Base-by-base conservation (phyloP, 2,888 invertebrate genomes). In the Chrysomela aeneicollis region DNA sequence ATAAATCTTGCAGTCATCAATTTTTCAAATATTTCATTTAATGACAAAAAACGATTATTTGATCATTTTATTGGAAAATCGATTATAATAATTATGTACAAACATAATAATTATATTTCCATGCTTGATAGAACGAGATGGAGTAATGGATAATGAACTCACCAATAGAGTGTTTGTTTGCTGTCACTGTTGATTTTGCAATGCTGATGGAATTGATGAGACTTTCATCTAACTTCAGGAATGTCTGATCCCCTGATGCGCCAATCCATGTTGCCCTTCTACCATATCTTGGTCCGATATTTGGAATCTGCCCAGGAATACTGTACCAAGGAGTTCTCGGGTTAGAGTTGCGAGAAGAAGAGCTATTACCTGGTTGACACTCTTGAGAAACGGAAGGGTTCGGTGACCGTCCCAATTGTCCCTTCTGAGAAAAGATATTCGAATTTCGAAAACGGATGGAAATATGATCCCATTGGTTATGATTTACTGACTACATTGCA, bases 161-260 rank as follows among this genome's bases (percentile, higher is more conserved):
- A 95, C 95, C 86, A 74, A 97, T 94, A 61, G 90, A 91, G 75
- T 89, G 90, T 78, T 88, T 90, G 80, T 95, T 95, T 9, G 96
- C 94, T 71, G 95, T 92, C 49, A 97, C 92, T 61, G 93, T 94
- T 22, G 96, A 92, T 75, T 92, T 92, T 51, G 93, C 89, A 63
- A 98, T 86, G 76, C 93, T 94, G 71, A 94, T 91, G 0, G 94
- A 92, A 81, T 96, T 97, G 69, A 98, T 94, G n/a, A 96, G 85
- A 1, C 92, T 91, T 82, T 97, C 96, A 72, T 97, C 95, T 59
- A 97, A 90, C 82, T 94, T 94, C 54, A 97, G 87, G 79, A 94
- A 96, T 1, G 98, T 98, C 83, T 95, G 94, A 84, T 98, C 98
- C 0, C 95, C 97, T n/a, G 94, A 93, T 3, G 97, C 97, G 0